Base-by-base conservation (phyloP, 1,140 invertebrate species). In the Cyrtorhinus lividipennis region DNA sequence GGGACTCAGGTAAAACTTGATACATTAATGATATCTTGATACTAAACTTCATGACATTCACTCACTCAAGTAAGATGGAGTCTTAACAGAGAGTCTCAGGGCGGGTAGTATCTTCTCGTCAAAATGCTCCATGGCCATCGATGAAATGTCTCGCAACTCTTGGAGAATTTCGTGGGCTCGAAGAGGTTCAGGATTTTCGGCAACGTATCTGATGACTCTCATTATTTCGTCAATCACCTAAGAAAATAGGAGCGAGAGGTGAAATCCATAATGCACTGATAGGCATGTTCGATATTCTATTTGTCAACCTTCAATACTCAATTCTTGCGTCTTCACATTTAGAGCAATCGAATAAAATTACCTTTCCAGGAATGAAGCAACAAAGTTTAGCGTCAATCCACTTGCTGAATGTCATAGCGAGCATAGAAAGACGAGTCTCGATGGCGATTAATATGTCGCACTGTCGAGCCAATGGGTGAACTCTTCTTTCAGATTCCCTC, bases 111-210 rank as follows among this genome's bases (percentile, higher is more conserved):
- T 90, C 70, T 91, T 86, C 67, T 95, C 92, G 72, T 95, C 92
- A 76, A 96, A 96, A 74, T 95, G 89, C 71, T 96, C 92, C 78
- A 95, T 95, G 0, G 92, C 92, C 92, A 95, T 95, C 24, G 90
- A 93, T 13, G 90, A 93, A 61, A 95, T 90, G 70, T 95, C 92
- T 1, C 91, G 74, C 1, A 95, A 70, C 71, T 94, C 92, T 72
- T 92, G 88, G 0, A 95, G 75, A 1, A 93, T 82, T 72, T 93
- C 90, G 70, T 92, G 88, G 0, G 88, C 82, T 18, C 87, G 76
- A 0, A 89, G 84, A 1, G 84, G 83, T 5, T 80, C 81, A 61
- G 79, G 78, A 10, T 81, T 80, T 15, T 78, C 77, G 65, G 84
- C 80, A 30, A 93, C 79, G 22, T 85, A 74, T 53, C 75, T 73